phyloP scores from a whole-genome alignment of 2,113 vertebrate species.

The Cyanocitta stelleri region DNA sequence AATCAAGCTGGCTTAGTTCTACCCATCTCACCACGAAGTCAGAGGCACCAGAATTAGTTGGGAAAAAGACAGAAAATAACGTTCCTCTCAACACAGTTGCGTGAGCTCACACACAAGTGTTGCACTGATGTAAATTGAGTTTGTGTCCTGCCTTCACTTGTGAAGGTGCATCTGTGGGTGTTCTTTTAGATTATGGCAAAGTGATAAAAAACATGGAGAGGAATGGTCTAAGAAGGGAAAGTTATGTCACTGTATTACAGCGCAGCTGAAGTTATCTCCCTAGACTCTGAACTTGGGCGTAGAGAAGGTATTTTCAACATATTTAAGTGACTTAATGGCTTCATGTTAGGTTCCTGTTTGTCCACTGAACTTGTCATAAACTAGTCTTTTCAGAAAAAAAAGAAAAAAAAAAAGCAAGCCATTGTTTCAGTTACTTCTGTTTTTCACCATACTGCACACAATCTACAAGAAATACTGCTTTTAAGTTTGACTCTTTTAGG shows the following conservation, averaged over 20 bases:
- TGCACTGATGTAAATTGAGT: not conserved
- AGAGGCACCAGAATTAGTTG: not conserved
- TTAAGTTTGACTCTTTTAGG: not conserved
- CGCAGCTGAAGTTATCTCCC: not conserved
- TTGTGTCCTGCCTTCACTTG: not conserved
- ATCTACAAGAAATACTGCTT: not conserved
- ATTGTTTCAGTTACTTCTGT: not conserved
- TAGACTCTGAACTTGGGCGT: not conserved
- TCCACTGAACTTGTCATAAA: not conserved
- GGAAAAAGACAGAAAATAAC: not conserved
- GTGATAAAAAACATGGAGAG: not conserved
- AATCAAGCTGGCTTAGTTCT: not conserved
- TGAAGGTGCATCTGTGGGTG: not conserved
- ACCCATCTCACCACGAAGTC: fast-evolving
- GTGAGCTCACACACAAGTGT: fast-evolving
- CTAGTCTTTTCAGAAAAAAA: not conserved
- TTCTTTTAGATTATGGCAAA: not conserved
- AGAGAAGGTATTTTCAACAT: not conserved
- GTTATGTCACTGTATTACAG: fast-evolving
- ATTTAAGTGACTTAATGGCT: not conserved
- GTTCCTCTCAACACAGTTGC: not conserved
- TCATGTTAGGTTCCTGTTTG: not conserved
- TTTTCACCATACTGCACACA: not conserved
- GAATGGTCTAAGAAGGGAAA: not conserved
- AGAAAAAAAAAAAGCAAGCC: not conserved